Percentiles rank a stretch among this genome's conserved stretches.
Conservation (phyloP, 2,888 invertebrate genomes). For the Sacculina carcini region DNA sequence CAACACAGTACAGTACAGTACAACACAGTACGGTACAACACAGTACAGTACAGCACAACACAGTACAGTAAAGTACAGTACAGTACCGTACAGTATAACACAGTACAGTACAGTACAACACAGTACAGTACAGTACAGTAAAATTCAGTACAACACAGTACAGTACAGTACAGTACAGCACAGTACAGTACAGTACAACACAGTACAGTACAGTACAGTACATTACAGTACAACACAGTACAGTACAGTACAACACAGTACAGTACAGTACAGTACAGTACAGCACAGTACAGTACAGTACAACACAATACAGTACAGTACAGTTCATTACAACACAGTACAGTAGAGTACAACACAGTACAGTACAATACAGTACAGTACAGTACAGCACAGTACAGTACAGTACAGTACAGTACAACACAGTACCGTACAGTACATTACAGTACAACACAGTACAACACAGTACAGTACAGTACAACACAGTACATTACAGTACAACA, state of each 20-base stretch:
- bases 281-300: background rate
- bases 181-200: background rate
- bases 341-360: no score
- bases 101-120: constrained; percentile 1
- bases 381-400: no score
- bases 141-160: background rate
- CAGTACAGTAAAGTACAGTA: constrained; percentile 1
- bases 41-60: background rate
- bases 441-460: no score
- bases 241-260: background rate
- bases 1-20: background rate
- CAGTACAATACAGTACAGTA: no score
- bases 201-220: background rate
- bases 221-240: background rate
- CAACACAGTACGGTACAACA: background rate
- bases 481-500: no score
- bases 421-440: no score
- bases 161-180: background rate
- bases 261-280: background rate
- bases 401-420: no score
- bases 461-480: no score
- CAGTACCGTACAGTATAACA: background rate
- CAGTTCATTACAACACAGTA: no score
- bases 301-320: constrained; percentile 4
- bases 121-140: constrained; percentile 2